A percentile compares a stretch with the other conserved stretches of the same genome.
Conservation (phyloP, 2,797 vertebrate genomes). For the Merluccius polli region DNA sequence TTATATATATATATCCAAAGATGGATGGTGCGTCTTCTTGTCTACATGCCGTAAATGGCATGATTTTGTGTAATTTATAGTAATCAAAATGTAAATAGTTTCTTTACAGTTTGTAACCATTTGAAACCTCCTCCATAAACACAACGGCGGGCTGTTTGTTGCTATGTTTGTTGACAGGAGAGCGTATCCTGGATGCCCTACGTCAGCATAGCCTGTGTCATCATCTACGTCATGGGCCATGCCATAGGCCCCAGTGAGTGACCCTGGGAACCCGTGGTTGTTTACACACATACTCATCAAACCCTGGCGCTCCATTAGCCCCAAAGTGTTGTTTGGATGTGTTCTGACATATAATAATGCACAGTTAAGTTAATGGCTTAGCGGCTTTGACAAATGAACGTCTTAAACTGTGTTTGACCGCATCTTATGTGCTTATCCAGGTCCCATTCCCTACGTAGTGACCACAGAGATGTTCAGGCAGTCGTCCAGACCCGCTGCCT, state of each 20-base stretch:
- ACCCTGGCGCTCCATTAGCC: conserved; percentile 42
- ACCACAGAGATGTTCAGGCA: conserved; percentile 94
- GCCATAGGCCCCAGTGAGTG: conserved; percentile 90
- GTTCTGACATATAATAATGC: conserved; percentile 51
- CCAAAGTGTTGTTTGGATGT: conserved; percentile 59
- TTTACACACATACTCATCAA: conserved; percentile 38
- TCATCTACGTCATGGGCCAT: conserved; percentile 85
- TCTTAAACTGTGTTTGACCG: conserved; percentile 21
- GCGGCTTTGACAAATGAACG: conserved; percentile 36
- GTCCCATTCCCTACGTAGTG: conserved; percentile 84
- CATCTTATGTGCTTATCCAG: conserved; percentile 53
- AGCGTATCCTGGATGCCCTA: conserved; percentile 84
- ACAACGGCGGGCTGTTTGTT: conserved; percentile 9
- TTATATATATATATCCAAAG: background rate
- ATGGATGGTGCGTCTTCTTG: background rate
- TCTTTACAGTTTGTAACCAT: conserved; percentile 2
- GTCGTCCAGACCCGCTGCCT: conserved; percentile 85
- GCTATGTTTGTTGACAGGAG: conserved; percentile 58
- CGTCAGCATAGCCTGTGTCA: conserved; percentile 83
- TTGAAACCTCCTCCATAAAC: conserved; percentile 12
- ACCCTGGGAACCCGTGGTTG: conserved; percentile 17
- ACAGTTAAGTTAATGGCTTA: conserved; percentile 23
- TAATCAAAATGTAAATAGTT: background rate
- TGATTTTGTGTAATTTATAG: background rate
- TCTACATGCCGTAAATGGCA: background rate